Percentiles rank a stretch among this genome's conserved stretches.
Evolutionary conservation across 2,797 vertebrate species (phyloP).

Genomic region (Huso huso): DNA sequence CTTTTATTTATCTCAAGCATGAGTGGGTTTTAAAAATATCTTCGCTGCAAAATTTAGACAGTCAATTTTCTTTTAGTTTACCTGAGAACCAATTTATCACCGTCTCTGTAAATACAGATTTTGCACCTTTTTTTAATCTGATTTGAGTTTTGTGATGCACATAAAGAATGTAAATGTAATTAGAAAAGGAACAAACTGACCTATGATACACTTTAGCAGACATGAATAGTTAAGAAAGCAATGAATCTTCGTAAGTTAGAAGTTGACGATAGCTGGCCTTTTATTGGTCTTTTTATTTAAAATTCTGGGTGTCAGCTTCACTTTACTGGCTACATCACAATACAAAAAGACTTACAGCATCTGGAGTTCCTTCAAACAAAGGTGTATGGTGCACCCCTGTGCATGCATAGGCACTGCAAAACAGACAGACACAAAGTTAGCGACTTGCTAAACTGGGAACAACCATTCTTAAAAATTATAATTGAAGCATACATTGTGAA

Average conservation of each 20-base stretch:
- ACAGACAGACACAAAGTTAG: neutral
- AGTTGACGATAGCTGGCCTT: too few relatives aligned
- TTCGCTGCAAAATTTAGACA: neutral
- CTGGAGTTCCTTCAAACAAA: too few relatives aligned
- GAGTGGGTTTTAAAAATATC: neutral
- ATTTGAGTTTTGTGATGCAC: slow-evolving; percentile 18
- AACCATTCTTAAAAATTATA: neutral
- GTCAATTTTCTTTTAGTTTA: slow-evolving; percentile 5
- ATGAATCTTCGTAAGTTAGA: too few relatives aligned
- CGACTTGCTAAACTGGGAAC: neutral
- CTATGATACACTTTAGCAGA: too few relatives aligned
- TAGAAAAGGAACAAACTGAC: too few relatives aligned
- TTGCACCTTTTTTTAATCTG: neutral
- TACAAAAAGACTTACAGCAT: too few relatives aligned
- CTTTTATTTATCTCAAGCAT: neutral
- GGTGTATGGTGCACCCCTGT: too few relatives aligned
- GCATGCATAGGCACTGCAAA: slow-evolving; percentile 23
- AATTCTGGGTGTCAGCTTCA: too few relatives aligned
- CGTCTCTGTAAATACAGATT: neutral
- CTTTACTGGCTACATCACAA: too few relatives aligned
- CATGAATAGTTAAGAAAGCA: slow-evolving; percentile 12
- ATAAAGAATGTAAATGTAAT: slow-evolving; percentile 18
- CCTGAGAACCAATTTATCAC: slow-evolving; percentile 3
- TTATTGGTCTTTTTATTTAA: too few relatives aligned
- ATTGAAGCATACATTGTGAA: neutral